These are phyloP conservation scores for Chloroceryle aenea DNA, from an alignment of 2,113 vertebrate genomes.

Conservation along the genomic window DNA sequence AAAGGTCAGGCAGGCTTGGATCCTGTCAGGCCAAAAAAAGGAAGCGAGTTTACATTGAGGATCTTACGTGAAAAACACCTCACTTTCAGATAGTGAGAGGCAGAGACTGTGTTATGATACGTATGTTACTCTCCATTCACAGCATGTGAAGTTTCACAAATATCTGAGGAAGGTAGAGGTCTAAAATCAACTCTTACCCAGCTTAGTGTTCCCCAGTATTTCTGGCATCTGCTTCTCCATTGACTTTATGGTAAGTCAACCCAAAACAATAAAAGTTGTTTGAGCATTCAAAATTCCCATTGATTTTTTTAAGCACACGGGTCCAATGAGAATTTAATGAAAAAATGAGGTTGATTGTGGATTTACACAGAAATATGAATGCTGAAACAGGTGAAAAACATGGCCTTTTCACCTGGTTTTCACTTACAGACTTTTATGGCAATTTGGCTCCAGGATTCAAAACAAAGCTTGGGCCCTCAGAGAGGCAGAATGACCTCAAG, in stretches of 20 bases:
- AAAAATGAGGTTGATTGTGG: not conserved
- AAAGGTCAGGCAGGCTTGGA: not conserved
- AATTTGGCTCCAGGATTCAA: not conserved
- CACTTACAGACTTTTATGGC: not conserved
- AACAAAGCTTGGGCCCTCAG: not conserved
- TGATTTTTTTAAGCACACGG: not conserved
- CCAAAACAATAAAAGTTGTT: not conserved
- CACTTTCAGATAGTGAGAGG: not conserved
- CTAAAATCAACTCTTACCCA: not conserved
- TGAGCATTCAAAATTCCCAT: not conserved
- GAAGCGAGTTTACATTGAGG: not conserved
- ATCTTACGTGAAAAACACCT: not conserved
- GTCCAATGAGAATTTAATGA: not conserved
- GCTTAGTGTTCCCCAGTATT: not conserved
- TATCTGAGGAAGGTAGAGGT: not conserved
- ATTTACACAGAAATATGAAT: not conserved
- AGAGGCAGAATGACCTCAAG: conserved; percentile 38
- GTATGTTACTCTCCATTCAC: not conserved
- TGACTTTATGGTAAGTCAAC: not conserved
- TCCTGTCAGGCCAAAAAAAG: not conserved
- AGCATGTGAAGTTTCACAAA: not conserved
- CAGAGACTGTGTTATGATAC: not conserved
- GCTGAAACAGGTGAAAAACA: not conserved
- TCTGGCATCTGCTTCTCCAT: not conserved
- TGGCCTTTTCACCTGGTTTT: not conserved